Evolutionary conservation across 1,140 invertebrate genomes (phyloP).

Genomic region (Globodera ellingtonae): DNA sequence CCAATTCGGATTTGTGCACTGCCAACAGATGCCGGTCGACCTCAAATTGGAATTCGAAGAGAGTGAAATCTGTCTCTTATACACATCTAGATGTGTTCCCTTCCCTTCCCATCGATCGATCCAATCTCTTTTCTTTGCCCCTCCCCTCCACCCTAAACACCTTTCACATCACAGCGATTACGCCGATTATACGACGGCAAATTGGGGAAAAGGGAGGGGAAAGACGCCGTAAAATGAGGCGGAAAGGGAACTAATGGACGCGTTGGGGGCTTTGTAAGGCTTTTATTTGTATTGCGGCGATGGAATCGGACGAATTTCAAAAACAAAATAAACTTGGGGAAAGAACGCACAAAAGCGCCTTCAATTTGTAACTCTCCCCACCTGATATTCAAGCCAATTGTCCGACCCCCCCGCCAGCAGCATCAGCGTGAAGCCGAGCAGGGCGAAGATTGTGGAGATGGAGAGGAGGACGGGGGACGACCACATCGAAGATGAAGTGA

Average conservation of each 20-base stretch:
- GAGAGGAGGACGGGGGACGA: conserved; percentile 41
- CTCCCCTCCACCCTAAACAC: neutral
- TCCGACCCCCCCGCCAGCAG: conserved; percentile 41
- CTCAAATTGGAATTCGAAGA: neutral
- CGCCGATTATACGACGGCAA: neutral
- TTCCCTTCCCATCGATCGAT: neutral
- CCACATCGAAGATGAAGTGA: conserved; percentile 27
- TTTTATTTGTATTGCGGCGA: conserved; percentile 7
- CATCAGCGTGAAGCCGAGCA: conserved; percentile 47
- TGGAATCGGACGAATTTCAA: neutral
- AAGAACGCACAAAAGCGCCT: no score
- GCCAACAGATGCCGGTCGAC: conserved; percentile 13
- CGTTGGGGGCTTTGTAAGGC: neutral
- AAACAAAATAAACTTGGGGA: neutral
- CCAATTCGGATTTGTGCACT: conserved; percentile 26
- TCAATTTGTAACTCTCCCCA: conserved; percentile 5
- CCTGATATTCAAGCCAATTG: conserved; percentile 51
- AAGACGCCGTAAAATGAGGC: neutral
- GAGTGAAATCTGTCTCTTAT: no score
- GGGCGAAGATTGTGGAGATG: conserved; percentile 42
- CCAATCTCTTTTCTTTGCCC: neutral
- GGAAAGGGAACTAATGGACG: neutral
- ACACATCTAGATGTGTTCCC: no score
- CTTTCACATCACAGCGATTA: neutral
- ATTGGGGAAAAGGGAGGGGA: no score